These are phyloP conservation scores for Tokudaia muenninki DNA, from an alignment of 2,797 vertebrate genomes.

Conservation along the genomic window DNA sequence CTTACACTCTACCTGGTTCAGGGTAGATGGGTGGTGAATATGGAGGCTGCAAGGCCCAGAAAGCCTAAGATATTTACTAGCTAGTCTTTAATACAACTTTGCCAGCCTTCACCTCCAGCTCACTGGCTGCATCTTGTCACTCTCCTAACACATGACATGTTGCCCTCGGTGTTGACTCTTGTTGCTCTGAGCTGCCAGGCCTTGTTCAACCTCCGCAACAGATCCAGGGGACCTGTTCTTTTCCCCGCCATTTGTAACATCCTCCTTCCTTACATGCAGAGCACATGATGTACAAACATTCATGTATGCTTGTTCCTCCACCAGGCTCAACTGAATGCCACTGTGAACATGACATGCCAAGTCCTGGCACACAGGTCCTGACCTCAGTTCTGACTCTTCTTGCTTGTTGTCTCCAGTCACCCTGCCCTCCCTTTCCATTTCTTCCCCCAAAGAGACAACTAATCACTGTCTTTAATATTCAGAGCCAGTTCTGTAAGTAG, in stretches of 20 bases:
- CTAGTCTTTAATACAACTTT: not conserved
- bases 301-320: not conserved
- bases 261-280: accelerated
- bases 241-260: no score
- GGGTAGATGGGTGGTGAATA: not conserved
- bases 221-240: not conserved
- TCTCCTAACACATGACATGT: not conserved
- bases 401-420: no score
- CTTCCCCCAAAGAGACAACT: not conserved
- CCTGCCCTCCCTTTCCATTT: not conserved
- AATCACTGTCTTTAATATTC: not conserved
- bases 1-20: not conserved
- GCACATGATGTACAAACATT: accelerated
- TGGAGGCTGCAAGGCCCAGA: accelerated
- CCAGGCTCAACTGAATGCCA: not conserved
- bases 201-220: not conserved
- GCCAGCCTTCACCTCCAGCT: not conserved
- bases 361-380: no score
- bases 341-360: not conserved
- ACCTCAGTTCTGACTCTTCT: not conserved
- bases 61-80: no score
- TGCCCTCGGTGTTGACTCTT: not conserved
- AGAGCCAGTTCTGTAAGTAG: not conserved
- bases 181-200: accelerated
- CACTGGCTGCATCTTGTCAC: not conserved